Evolutionary conservation across 1,140 invertebrate genomes (phyloP).

Genomic region (Drosophila carrolli): DNA sequence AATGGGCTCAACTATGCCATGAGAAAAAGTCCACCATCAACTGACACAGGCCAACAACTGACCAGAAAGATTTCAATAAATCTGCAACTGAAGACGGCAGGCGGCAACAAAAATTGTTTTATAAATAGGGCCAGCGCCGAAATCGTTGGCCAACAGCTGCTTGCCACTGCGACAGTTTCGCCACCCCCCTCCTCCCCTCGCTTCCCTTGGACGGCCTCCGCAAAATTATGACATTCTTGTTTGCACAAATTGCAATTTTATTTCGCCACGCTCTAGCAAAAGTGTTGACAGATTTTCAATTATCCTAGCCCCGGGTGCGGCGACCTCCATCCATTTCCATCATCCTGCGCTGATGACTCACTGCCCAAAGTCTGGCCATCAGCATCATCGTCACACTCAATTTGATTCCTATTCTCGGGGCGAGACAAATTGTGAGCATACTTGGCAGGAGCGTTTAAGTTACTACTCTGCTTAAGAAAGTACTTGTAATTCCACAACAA

Average conservation of each 20-base stretch:
- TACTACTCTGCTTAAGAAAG: constrained; percentile 11
- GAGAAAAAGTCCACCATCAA: constrained; percentile 17
- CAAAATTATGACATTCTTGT: constrained; percentile 74
- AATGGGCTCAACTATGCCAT: constrained; percentile 53
- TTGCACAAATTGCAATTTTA: constrained; percentile 69
- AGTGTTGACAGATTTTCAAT: constrained; percentile 81
- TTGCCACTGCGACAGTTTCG: constrained; percentile 24
- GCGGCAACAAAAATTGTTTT: constrained; percentile 37
- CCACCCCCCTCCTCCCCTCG: too few species aligned
- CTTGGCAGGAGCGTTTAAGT: constrained; percentile 2
- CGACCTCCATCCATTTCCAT: constrained; percentile 41
- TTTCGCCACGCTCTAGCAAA: constrained; percentile 77
- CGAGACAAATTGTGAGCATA: constrained; percentile 29
- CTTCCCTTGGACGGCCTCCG: not conserved
- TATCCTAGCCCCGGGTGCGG: constrained; percentile 48
- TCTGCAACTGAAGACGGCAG: constrained; percentile 41
- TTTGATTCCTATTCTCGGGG: constrained; percentile 71
- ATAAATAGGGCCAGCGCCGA: constrained; percentile 49
- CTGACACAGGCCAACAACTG: constrained; percentile 57
- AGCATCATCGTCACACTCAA: constrained; percentile 59
- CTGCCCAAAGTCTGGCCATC: constrained; percentile 3
- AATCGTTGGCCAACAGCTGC: constrained; percentile 35
- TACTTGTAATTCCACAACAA: constrained; percentile 74
- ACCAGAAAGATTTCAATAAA: constrained; percentile 76
- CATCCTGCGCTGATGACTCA: constrained; percentile 23